Conservation (phyloP, 2,888 invertebrate species). For the Oscheius sp. region DNA sequence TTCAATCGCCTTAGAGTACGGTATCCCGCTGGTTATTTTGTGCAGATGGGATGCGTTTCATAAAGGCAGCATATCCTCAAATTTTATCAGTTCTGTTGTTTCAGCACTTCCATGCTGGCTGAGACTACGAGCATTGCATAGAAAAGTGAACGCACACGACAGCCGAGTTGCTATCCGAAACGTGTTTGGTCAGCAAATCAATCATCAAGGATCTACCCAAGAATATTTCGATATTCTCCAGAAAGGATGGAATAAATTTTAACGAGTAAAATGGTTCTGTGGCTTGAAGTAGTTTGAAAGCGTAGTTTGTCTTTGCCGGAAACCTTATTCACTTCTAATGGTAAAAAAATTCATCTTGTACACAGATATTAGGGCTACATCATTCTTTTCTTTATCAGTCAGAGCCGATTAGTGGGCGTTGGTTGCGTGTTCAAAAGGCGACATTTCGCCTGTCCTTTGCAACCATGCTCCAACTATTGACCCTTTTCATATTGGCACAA, state of each 20-base stretch:
- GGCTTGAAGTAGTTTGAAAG: neutral
- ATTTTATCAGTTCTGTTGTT: neutral
- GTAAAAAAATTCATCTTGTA: too few relatives aligned
- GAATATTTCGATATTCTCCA: constrained; percentile 16
- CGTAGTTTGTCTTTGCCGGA: neutral
- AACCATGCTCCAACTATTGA: neutral
- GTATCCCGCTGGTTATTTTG: constrained; percentile 19
- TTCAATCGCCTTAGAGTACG: constrained; percentile 20
- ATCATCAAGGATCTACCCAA: constrained; percentile 4
- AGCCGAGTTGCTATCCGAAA: neutral
- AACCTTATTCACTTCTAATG: too few relatives aligned
- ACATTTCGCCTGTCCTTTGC: neutral
- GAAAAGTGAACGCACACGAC: neutral
- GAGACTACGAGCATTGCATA: neutral
- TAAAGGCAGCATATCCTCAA: constrained; percentile 2
- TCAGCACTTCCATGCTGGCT: constrained; percentile 18
- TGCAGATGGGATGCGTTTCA: constrained; percentile 24
- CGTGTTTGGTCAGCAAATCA: constrained; percentile 26
- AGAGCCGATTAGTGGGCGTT: constrained; percentile 34
- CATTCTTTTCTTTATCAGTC: constrained; percentile 13
- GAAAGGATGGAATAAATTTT: constrained; percentile 27
- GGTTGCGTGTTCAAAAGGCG: constrained; percentile 18
- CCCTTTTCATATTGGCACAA: neutral
- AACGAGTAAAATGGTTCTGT: neutral
- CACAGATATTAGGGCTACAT: constrained; percentile 1